Evolutionary conservation across 2,888 invertebrate species (phyloP).

Genomic region (Drepanosiphum platanoidis): DNA sequence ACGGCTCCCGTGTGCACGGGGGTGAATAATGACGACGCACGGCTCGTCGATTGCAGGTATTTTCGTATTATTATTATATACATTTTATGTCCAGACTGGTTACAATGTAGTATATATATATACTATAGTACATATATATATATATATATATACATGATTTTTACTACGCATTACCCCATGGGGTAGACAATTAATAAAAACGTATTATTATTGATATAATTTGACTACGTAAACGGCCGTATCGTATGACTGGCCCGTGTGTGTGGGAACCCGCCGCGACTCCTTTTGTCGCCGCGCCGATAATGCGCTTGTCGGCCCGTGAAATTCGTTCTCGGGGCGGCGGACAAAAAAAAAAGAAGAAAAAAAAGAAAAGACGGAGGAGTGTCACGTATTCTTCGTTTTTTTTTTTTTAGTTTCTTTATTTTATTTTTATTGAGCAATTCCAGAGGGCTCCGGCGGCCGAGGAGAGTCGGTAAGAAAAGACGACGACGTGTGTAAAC

Average conservation of each 20-base stretch:
- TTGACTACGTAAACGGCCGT: conserved; percentile 45
- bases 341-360: too few relatives aligned
- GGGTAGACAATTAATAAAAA: conserved; percentile 58
- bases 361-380: conserved; percentile 35
- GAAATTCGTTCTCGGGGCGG: conserved; percentile 57
- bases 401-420: conserved; percentile 5
- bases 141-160: neutral
- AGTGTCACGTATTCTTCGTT: conserved; percentile 32
- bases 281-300: conserved; percentile 39
- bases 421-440: conserved; percentile 46
- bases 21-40: too few relatives aligned
- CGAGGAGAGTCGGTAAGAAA: conserved; percentile 10
- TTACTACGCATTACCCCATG: conserved; percentile 37
- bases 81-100: neutral
- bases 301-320: conserved; percentile 57
- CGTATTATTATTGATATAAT: conserved; percentile 51
- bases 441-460: neutral
- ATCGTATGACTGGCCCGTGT: conserved; percentile 39
- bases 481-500: conserved; percentile 17
- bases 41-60: too few relatives aligned
- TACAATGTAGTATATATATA: neutral
- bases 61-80: too few relatives aligned
- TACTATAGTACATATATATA: neutral
- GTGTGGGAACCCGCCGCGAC: conserved; percentile 51
- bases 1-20: too few relatives aligned